Conservation (phyloP, 92 coral and sea anemone species). For the Zoanthus sansibaricus region DNA sequence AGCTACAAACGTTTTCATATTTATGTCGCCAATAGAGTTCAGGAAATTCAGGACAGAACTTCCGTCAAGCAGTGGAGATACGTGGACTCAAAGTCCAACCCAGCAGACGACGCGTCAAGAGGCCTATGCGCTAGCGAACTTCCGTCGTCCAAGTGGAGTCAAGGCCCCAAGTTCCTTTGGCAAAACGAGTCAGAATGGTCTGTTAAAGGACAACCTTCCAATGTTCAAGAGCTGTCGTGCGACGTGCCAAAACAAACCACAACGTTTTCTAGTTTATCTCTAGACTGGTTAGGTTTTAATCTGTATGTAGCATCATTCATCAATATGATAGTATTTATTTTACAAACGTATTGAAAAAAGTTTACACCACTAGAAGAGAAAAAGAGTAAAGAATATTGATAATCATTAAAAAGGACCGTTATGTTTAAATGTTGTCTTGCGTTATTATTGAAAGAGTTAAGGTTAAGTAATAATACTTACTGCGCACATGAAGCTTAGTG, state of each 20-base stretch:
- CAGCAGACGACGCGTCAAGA: background rate
- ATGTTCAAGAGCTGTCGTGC: background rate
- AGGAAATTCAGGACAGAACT: constrained; percentile 1
- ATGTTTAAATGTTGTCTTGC: too few species aligned
- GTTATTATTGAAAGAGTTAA: too few species aligned
- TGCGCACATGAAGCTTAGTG: constrained; percentile 1
- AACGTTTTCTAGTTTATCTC: too few species aligned
- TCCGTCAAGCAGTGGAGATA: constrained; percentile 34
- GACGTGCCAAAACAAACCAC: background rate
- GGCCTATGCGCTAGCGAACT: constrained; percentile 10
- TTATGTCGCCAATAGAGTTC: constrained; percentile 38
- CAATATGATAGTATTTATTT: too few species aligned
- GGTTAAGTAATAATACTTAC: background rate
- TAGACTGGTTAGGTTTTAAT: too few species aligned
- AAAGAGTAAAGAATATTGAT: too few species aligned
- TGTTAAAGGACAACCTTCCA: background rate
- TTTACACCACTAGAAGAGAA: too few species aligned
- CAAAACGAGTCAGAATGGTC: background rate
- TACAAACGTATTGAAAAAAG: too few species aligned
- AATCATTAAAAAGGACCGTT: too few species aligned
- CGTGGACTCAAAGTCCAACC: constrained; percentile 16
- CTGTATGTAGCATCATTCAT: too few species aligned
- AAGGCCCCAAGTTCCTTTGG: constrained; percentile 33
- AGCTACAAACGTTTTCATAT: constrained; percentile 4
- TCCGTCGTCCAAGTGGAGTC: background rate